These are phyloP conservation scores for Diachasma alloeum DNA, from an alignment of 1,140 invertebrate species.

Conservation along the genomic window DNA sequence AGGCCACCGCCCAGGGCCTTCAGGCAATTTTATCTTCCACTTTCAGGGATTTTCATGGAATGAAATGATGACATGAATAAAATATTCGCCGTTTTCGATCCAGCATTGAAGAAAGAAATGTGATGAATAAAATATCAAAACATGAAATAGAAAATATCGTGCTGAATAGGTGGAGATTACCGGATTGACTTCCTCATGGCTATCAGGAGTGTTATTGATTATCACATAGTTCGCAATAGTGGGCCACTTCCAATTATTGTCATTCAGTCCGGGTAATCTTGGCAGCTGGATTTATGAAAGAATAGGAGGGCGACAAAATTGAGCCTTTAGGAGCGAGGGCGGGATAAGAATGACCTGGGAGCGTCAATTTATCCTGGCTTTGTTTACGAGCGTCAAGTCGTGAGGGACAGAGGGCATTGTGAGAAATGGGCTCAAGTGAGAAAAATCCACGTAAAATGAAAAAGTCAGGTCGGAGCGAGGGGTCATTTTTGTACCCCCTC, in stretches of 20 bases:
- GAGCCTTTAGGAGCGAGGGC: background rate
- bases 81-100: no score
- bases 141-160: background rate
- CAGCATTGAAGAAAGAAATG: no score
- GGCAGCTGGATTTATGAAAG: background rate
- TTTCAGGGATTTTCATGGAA: no score
- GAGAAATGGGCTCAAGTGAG: slow-evolving; percentile 5
- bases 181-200: background rate
- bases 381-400: slow-evolving; percentile 46
- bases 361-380: slow-evolving; percentile 51
- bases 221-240: background rate
- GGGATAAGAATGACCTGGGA: slow-evolving; percentile 23
- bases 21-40: no score
- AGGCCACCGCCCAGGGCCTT: no score
- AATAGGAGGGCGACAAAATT: background rate
- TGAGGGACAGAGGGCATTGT: slow-evolving; percentile 11
- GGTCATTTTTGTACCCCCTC: background rate
- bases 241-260: background rate
- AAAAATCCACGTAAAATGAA: background rate
- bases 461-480: slow-evolving; percentile 13
- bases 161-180: background rate
- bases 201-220: background rate
- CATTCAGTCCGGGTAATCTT: background rate
- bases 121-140: background rate
- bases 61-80: no score